Conservation (phyloP, 1,140 invertebrate species). For the Ostrea denselamellosa region DNA sequence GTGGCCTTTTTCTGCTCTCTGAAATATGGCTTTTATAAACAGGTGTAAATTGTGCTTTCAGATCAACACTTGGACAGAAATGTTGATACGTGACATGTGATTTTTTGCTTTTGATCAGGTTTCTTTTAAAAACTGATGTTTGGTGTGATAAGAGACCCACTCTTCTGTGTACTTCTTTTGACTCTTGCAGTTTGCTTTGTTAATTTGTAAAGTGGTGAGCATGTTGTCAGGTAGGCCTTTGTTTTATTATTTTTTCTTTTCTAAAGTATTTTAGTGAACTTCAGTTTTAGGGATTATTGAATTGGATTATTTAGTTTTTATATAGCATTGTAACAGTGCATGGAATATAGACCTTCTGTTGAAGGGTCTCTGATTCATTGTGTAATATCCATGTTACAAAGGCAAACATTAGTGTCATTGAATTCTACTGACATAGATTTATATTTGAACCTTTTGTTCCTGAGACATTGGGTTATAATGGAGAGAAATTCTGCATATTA, state of each 20-base stretch:
- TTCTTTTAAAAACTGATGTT: slow-evolving; percentile 20
- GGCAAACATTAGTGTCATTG: background rate
- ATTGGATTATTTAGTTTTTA: background rate
- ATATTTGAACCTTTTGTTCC: background rate
- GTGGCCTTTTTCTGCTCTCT: background rate
- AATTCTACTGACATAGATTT: background rate
- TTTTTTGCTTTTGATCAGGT: slow-evolving; percentile 26
- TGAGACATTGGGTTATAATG: background rate
- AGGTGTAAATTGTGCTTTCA: slow-evolving; percentile 7
- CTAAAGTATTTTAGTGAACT: background rate
- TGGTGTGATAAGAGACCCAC: background rate
- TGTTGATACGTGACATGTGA: background rate
- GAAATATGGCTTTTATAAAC: background rate
- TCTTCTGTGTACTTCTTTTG: slow-evolving; percentile 24
- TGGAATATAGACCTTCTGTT: background rate
- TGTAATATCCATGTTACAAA: background rate
- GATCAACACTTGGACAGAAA: background rate
- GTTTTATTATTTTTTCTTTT: background rate
- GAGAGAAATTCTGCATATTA: background rate
- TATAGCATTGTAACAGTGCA: background rate
- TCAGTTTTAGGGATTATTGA: too few species aligned
- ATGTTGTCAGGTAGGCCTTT: background rate
- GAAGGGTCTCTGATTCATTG: background rate
- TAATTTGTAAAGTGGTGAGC: background rate
- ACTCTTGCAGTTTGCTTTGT: background rate